Evolutionary conservation across 2,113 vertebrate genomes (phyloP), one percentile per base, ranked within the genome.

Genomic region (Gavia stellata): DNA sequence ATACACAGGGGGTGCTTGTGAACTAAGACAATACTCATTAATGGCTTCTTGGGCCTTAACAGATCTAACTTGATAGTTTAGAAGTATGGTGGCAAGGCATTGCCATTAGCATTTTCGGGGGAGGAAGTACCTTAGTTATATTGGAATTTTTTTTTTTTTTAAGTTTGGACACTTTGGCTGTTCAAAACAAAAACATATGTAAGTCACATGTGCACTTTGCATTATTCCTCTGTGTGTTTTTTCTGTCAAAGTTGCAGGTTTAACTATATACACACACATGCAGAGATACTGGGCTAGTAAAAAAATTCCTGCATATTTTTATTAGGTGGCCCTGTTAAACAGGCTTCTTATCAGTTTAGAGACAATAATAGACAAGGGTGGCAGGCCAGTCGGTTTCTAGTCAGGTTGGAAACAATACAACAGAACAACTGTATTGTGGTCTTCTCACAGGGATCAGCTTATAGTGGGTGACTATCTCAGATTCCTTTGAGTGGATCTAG

Each of bases 41-140:
- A 40, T 47, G 50, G 34, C 40, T n/a, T 17, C 24, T 17, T 33
- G 23, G 13, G 16, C 50, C 15, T 53, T 42, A 53, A 28, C 34
- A 31, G 25, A 40, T 59, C 66, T 20, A 44, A 65, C 61, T 31
- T 42, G 38, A 29, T 63, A 6, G 13, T 44, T 74, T 4, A 62
- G 31, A 56, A 67, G 2, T 10, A 6, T 3, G 4, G 20, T 1
- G 1, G 14, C 0, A 7, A 66, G n/a, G 29, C 42, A 16, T 20
- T 19, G 6, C 40, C 3, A 0, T 45, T 55, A 29, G 14, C 31
- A 0, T 56, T 79, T 91, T 36, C 1, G 0, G 6, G 28, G 7
- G 16, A 12, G 8, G 14, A 81, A 16, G 5, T 36, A 20, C 13
- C 92, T 55, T 58, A 7, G 3, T 55, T 88, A 21, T 7, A 5